Percentiles rank a stretch among this genome's conserved stretches.
phyloP scores from a whole-genome alignment of 2,888 invertebrate species.

The Cremastobaeus sp. region DNA sequence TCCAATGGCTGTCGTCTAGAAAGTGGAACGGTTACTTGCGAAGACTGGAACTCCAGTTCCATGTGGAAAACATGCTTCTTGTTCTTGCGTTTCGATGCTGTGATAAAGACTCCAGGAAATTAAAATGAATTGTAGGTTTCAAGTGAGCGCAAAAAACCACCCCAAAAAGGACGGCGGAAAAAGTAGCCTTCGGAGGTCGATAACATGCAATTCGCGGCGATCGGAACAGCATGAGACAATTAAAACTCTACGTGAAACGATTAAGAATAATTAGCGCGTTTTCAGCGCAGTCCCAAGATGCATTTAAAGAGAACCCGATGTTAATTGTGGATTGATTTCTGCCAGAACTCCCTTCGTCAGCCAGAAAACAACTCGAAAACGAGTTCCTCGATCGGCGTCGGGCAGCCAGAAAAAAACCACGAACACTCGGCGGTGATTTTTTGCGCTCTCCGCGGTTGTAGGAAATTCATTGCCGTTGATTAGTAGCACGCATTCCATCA shows the following conservation, averaged over 20 bases:
- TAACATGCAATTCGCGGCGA: constrained; percentile 46
- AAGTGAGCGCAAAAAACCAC: too few relatives aligned
- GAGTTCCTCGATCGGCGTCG: constrained; percentile 42
- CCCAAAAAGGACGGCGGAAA: not conserved
- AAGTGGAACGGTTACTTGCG: constrained; percentile 23
- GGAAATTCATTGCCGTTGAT: constrained; percentile 36
- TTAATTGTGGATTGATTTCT: constrained; percentile 58
- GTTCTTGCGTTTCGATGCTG: constrained; percentile 1
- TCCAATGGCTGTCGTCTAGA: constrained; percentile 22
- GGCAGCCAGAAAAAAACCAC: constrained; percentile 35
- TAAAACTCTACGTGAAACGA: constrained; percentile 39
- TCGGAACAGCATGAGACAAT: constrained; percentile 31
- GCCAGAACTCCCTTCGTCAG: constrained; percentile 22
- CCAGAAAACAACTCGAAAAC: constrained; percentile 32
- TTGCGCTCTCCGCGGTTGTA: constrained; percentile 17
- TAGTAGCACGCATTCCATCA: constrained; percentile 47
- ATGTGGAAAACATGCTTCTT: too few relatives aligned
- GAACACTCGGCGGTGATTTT: constrained; percentile 23
- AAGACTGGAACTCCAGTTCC: too few relatives aligned
- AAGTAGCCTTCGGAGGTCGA: constrained; percentile 43
- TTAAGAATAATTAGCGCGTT: constrained; percentile 54
- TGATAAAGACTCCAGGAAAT: not conserved
- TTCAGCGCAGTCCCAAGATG: constrained; percentile 24
- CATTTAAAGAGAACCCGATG: constrained; percentile 48
- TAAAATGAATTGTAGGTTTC: not conserved